phyloP scores from a whole-genome alignment of 2,113 vertebrate genomes.

The Struthio camelus region DNA sequence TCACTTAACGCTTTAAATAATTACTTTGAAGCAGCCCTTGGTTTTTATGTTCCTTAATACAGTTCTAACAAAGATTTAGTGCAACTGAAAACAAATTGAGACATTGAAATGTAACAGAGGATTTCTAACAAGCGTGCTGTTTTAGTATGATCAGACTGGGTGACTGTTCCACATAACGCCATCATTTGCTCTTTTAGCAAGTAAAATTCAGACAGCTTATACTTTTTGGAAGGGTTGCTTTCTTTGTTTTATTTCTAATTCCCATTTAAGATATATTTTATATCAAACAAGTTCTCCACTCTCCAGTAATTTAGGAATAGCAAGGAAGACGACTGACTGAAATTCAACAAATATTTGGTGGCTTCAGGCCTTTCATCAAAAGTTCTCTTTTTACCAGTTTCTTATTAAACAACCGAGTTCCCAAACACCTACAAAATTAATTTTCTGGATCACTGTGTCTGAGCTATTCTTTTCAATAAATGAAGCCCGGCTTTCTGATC shows the following conservation, averaged over 20 bases:
- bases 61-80: background rate
- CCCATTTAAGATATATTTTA: conserved; percentile 29
- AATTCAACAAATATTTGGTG: conserved; percentile 73
- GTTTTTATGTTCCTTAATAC: background rate
- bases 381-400: conserved; percentile 74
- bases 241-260: conserved; percentile 16
- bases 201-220: background rate
- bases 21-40: background rate
- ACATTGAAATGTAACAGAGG: background rate
- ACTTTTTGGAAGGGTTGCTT: background rate
- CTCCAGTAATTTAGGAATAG: conserved; percentile 50
- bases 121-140: background rate
- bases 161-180: background rate
- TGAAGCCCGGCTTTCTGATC: conserved; percentile 78
- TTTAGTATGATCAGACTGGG: background rate
- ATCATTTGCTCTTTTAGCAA: background rate
- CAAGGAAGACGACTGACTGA: conserved; percentile 45
- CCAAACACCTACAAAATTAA: conserved; percentile 81
- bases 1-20: background rate
- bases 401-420: conserved; percentile 74
- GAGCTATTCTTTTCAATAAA: conserved; percentile 81
- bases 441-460: conserved; percentile 86
- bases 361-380: conserved; percentile 66
- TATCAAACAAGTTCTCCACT: conserved; percentile 30
- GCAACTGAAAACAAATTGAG: background rate